phyloP scores from a whole-genome alignment of 2,888 invertebrate genomes.

The Hofmannophila pseudospretella region DNA sequence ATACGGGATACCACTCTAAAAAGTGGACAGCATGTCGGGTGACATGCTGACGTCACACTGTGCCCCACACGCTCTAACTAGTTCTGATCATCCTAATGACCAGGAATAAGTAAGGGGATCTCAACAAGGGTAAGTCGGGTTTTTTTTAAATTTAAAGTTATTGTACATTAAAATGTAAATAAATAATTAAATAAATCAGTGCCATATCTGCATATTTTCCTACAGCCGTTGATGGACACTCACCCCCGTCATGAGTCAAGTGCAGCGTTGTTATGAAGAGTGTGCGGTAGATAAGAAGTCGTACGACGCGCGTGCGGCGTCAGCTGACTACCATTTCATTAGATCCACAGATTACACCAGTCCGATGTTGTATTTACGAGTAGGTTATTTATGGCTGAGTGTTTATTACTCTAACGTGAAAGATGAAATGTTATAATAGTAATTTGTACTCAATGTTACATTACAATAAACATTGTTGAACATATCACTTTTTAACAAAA shows the following conservation, averaged over 20 bases:
- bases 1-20: no score
- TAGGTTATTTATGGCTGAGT: conserved; percentile 2
- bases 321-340: conserved; percentile 54
- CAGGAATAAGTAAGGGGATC: no score
- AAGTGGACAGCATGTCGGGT: no score
- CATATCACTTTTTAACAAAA: no score
- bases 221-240: background rate
- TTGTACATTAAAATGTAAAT: no score
- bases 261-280: conserved; percentile 56
- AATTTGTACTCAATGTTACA: no score
- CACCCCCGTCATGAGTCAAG: conserved; percentile 33
- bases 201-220: conserved; percentile 7
- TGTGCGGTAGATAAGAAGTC: conserved; percentile 61
- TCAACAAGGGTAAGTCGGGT: no score
- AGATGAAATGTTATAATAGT: background rate
- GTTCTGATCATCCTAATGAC: no score
- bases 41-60: no score
- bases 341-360: conserved; percentile 37
- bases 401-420: background rate
- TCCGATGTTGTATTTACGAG: conserved; percentile 5
- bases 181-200: background rate
- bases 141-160: no score
- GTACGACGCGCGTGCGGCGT: conserved; percentile 31
- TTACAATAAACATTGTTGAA: no score
- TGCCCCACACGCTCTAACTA: no score